phyloP scores from a whole-genome alignment of 1,140 invertebrate species.

The Pantala flavescens region DNA sequence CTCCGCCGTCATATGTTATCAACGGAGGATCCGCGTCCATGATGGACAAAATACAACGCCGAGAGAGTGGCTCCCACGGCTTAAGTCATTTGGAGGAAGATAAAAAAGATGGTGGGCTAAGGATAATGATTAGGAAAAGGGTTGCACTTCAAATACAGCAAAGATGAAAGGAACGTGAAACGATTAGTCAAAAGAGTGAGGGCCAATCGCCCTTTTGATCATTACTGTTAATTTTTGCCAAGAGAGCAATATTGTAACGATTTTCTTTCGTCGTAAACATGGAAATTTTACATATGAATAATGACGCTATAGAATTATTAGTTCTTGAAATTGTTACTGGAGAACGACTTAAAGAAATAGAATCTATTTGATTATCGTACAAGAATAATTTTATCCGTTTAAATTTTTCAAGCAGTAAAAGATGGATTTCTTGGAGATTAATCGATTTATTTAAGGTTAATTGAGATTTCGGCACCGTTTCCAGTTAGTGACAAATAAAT shows the following conservation, averaged over 20 bases:
- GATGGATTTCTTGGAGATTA: too few relatives aligned
- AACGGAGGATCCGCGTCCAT: neutral
- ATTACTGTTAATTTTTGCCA: slow-evolving; percentile 4
- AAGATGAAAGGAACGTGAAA: neutral
- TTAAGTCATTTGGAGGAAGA: neutral
- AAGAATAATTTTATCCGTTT: too few relatives aligned
- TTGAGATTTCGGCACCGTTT: too few relatives aligned
- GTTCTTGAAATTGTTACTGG: too few relatives aligned
- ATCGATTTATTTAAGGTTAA: too few relatives aligned
- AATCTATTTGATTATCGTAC: too few relatives aligned
- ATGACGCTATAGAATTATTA: too few relatives aligned
- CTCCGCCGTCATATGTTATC: neutral
- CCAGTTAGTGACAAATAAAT: too few relatives aligned
- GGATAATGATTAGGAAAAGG: neutral
- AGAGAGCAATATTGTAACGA: neutral
- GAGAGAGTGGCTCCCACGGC: neutral
- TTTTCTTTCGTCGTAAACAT: too few relatives aligned
- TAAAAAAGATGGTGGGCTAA: neutral
- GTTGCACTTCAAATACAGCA: neutral
- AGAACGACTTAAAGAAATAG: too few relatives aligned
- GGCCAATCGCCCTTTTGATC: neutral
- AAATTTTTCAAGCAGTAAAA: too few relatives aligned
- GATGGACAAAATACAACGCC: neutral
- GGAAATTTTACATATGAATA: too few relatives aligned
- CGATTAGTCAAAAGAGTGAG: neutral